Conservation (phyloP, 2,888 invertebrate genomes). For the Stomorhina lunata region DNA sequence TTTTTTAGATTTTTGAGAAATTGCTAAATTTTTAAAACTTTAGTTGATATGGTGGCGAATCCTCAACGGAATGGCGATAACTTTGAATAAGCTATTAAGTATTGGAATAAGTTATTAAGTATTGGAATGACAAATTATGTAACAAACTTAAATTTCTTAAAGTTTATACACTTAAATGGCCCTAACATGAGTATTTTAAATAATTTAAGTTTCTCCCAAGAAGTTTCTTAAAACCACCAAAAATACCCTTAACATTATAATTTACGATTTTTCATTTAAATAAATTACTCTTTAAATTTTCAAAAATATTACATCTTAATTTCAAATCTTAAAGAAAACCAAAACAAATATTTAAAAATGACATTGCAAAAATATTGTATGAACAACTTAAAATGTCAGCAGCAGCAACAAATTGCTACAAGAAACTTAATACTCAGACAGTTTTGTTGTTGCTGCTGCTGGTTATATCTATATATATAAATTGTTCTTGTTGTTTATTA, state of each 20-base stretch:
- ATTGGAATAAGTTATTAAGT: no score
- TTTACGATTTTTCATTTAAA: no score
- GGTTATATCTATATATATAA: no score
- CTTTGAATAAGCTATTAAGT: no score
- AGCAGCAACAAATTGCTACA: constrained; percentile 22
- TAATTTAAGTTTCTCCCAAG: neutral
- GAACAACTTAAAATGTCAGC: neutral
- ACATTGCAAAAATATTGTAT: constrained; percentile 32
- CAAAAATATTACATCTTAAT: neutral
- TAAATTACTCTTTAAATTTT: no score
- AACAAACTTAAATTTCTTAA: no score
- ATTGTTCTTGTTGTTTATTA: constrained; percentile 29
- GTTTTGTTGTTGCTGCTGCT: constrained; percentile 18
- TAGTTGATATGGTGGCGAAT: no score
- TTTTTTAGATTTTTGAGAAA: neutral
- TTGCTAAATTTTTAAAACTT: neutral
- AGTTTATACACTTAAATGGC: no score
- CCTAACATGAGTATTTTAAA: no score
- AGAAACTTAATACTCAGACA: constrained; percentile 33
- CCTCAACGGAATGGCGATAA: no score
- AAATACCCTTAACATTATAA: neutral
- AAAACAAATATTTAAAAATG: neutral
- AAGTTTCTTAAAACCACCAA: neutral
- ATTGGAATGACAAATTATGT: no score
- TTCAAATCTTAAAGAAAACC: neutral